Percentiles rank a stretch among this genome's conserved stretches.
Evolutionary conservation across 2,797 vertebrate species (phyloP).

Genomic region (Cynopterus sphinx): DNA sequence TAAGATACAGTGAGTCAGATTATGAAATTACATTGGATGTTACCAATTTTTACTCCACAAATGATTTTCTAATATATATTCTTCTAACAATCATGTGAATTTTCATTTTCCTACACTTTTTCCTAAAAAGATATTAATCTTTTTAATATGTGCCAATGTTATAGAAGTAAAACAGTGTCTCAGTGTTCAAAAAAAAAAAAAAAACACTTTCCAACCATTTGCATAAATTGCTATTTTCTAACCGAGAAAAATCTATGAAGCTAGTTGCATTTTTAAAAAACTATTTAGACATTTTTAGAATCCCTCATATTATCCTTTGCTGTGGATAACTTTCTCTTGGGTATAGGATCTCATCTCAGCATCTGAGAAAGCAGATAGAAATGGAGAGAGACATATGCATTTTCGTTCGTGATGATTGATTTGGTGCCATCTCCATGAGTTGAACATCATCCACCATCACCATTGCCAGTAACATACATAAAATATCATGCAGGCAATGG

Average conservation of each 20-base stretch:
- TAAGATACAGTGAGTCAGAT: neutral
- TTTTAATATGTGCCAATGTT: neutral
- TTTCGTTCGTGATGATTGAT: conserved; percentile 59
- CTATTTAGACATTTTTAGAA: conserved; percentile 12
- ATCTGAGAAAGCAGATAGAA: conserved; percentile 58
- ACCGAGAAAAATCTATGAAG: neutral
- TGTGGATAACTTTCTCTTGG: conserved; percentile 29
- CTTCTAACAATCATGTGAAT: neutral
- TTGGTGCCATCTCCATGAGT: conserved; percentile 39
- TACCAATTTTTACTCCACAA: neutral
- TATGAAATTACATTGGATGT: neutral
- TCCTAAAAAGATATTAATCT: neutral
- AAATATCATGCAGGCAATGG: conserved; percentile 81
- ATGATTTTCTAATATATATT: neutral
- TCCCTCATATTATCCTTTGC: neutral
- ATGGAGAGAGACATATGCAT: conserved; percentile 25
- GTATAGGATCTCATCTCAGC: conserved; percentile 47
- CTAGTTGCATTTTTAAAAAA: neutral
- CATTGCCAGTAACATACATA: conserved; percentile 80
- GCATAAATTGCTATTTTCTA: neutral
- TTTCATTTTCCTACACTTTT: conserved; percentile 6
- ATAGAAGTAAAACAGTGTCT: neutral
- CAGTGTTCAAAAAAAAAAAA: neutral
- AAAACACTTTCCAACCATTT: neutral
- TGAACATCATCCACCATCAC: conserved; percentile 70